Evolutionary conservation across 2,888 invertebrate species (phyloP), one percentile per base, ranked within the genome.

Genomic region (Melanchra persicariae): DNA sequence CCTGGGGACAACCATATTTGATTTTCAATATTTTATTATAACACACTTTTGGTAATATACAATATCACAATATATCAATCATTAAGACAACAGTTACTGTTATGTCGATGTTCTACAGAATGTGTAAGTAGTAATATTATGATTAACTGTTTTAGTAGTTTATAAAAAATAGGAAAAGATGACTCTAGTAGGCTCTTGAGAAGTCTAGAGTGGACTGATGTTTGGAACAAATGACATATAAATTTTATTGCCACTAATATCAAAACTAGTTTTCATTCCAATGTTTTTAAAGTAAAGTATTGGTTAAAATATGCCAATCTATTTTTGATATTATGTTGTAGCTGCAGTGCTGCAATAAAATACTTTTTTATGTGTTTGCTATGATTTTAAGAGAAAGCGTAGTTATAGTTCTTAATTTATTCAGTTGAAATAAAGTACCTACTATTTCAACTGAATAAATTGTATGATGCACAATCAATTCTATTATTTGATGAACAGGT

Each of bases 1-100:
- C 94, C 98, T 98, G 92, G 22, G 93, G 93, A 70, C 79, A 70
- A 73, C 49, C 26, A 19, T 51, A 4, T n/a, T 22, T 8, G 19
- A 12, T 55, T 12, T 19, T 8, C n/a, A 19, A 9, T 34, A 24
- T 26, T 52, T 17, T 24, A 49, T 2, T 15, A 30, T 30, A 30
- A 30, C 30, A 30, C 30, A 30, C 30, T 6, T 4, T 30, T 30
- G 4, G 6, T 6, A 30, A n/a, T n/a, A 6, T 30, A 30, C 30
- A 30, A 30, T 2, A 6, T 2, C 30, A 30, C 30, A 4, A 30
- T 30, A 8, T 1, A 8, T 34, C 7, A 7, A 34, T 8, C 6
- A 7, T 34, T 34, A 34, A 1, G 0, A 34, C 5, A 34, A 1
- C 34, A 34, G 34, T 7, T 34, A 30, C 30, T 4, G 30, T 30